Evolutionary conservation across 2,113 vertebrate genomes (phyloP), one percentile per base, ranked within the genome.

Genomic region (Panurus biarmicus): DNA sequence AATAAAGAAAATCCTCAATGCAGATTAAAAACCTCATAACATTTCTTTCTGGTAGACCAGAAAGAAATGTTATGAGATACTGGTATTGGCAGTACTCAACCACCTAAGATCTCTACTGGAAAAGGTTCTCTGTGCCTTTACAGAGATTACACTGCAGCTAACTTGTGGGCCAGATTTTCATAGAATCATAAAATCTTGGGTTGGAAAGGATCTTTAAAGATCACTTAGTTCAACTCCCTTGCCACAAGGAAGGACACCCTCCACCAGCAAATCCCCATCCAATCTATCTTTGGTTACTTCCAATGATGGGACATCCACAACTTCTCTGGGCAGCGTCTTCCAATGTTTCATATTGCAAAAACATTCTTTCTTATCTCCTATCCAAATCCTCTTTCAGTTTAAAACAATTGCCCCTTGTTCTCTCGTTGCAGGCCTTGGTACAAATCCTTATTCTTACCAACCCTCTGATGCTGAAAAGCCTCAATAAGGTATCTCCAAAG

Each of bases 191-290:
- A 40, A 78, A 33, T 38, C 48, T 51, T 74, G 13, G 1, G 1
- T 57, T 74, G 19, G 15, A 85, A 65, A 8, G 8, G 10, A 38
- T 13, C 5, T 36, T 62, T 69, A 85, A 81, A 73, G 23, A 36
- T 40, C 12, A 28, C 3, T 8, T 29, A 29, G 5, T 35, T 66
- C 10, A 35, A 11, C 0, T 2, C 7, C 6, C 4, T 9, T 62
- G 28, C 6, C 12, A 36, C 19, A 14, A 29, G 1, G 3, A 57
- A 36, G 23, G 24, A 11, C 12, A 50, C 6, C 7, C 57, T 79
- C 9, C 9, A 29, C 20, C 25, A 57, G 10, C 6, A 81, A 77
- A 85, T 4, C 1, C 5, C 4, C 9, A 44, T 81, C 15, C 11
- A 51, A 13, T 6, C 6, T 56, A 0, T 6, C 8, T 7, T 36